These are phyloP conservation scores for Ethmia dodecea DNA, from an alignment of 2,888 invertebrate species.

Conservation along the genomic window DNA sequence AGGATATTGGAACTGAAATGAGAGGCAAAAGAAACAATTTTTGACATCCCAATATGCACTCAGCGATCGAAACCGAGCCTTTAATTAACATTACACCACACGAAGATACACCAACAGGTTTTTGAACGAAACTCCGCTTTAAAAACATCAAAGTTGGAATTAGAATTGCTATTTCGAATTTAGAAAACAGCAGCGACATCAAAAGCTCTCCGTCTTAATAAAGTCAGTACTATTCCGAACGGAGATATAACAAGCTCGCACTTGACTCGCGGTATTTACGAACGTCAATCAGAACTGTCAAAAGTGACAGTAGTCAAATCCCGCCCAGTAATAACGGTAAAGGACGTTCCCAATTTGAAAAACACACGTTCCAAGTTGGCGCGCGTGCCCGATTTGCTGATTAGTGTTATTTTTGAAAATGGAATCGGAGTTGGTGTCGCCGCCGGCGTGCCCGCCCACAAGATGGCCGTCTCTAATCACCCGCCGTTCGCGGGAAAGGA, in stretches of 20 bases:
- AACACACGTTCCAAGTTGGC: slow-evolving; percentile 67
- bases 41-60: slow-evolving; percentile 76
- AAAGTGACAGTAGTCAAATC: slow-evolving; percentile 73
- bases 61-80: slow-evolving; percentile 42
- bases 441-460: slow-evolving; percentile 71
- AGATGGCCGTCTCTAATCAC: slow-evolving; percentile 75
- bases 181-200: slow-evolving; percentile 33
- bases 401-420: slow-evolving; percentile 76
- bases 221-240: slow-evolving; percentile 49
- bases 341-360: slow-evolving; percentile 71
- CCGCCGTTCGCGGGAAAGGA: slow-evolving; percentile 63
- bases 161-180: too few relatives aligned
- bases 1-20: slow-evolving; percentile 70
- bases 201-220: slow-evolving; percentile 50
- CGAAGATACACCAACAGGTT: slow-evolving; percentile 21
- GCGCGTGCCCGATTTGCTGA: slow-evolving; percentile 73
- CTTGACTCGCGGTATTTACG: slow-evolving; percentile 68
- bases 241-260: slow-evolving; percentile 60
- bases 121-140: neutral
- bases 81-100: slow-evolving; percentile 47
- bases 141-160: neutral
- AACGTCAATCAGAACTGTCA: slow-evolving; percentile 74
- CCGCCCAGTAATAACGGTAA: slow-evolving; percentile 62
- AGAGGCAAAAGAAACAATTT: slow-evolving; percentile 71
- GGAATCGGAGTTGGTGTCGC: slow-evolving; percentile 74